phyloP scores from a whole-genome alignment of 2,113 vertebrate genomes.

The Petaurus breviceps region DNA sequence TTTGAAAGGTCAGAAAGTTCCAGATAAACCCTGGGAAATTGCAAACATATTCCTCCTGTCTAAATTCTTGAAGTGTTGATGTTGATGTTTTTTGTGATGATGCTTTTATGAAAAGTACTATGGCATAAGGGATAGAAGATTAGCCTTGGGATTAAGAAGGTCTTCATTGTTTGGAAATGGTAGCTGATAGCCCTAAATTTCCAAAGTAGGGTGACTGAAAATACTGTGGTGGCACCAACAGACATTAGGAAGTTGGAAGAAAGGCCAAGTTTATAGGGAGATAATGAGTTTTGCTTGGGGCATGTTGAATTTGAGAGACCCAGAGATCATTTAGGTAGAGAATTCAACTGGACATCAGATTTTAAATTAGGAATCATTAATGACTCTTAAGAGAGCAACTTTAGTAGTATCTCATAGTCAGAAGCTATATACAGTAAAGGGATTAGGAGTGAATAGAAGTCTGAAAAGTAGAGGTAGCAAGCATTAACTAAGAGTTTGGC shows the following conservation, averaged over 20 bases:
- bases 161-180: background rate
- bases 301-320: background rate
- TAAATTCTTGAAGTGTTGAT: background rate
- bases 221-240: background rate
- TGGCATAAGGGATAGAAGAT: background rate
- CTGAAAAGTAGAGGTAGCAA: background rate
- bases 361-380: background rate
- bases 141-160: background rate
- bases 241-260: background rate
- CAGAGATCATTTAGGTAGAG: background rate
- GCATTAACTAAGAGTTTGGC: background rate
- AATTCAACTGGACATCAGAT: background rate
- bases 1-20: conserved; percentile 17
- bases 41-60: background rate
- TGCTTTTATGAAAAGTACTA: background rate
- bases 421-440: background rate
- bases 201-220: background rate
- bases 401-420: background rate
- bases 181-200: background rate
- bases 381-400: background rate
- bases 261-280: background rate
- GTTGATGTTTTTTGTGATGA: too few species aligned
- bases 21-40: background rate
- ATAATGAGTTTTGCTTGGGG: background rate
- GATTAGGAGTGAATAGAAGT: background rate